Base-by-base conservation (phyloP, 2,797 vertebrate genomes). In the Borostomias antarcticus region DNA sequence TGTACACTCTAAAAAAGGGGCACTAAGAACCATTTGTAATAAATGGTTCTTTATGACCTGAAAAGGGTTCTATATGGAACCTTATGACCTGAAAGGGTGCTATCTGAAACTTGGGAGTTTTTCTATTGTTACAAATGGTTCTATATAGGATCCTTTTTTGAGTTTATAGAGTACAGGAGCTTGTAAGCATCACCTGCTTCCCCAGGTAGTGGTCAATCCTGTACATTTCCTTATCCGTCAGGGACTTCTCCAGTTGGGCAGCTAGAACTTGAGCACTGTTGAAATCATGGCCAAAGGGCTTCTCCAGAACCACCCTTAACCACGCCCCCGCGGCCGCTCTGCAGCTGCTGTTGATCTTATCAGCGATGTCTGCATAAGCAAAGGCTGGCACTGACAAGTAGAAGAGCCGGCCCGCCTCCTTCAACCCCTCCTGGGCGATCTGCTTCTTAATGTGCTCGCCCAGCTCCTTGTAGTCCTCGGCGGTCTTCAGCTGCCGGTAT, bases 151-250 rank as follows among this genome's bases (percentile, higher is more conserved):
- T n/a, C n/a, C n/a, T n/a, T n/a, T n/a, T n/a, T n/a, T n/a, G n/a
- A n/a, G n/a, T n/a, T n/a, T n/a, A n/a, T n/a, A n/a, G n/a, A n/a
- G n/a, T n/a, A n/a, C n/a, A n/a, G n/a, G n/a, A n/a, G n/a, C n/a
- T n/a, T n/a, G n/a, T n/a, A n/a, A n/a, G n/a, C 28, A 68, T 68
- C 64, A 98, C 98, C 95, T 97, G 96, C 52, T 99, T 99, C 66
- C 97, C 97, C 50, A 99, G 85, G 88, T 99, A 99, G 72, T 99
- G 98, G 76, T 99, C 98, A 25, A 98, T 96, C 15, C 95, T 89
- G 90, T 94, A 99, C 94, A 98, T 97, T 89, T 99, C 98, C 54
- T 98, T 93, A 71, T 98, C 95, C 45, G 66, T 92, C 72, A 99
- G 93, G 29, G 91, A 94, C 65, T 47, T 83, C 0, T 73, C 77